Conservation (phyloP, 2,797 vertebrate species). For the Acropternis orthonyx region DNA sequence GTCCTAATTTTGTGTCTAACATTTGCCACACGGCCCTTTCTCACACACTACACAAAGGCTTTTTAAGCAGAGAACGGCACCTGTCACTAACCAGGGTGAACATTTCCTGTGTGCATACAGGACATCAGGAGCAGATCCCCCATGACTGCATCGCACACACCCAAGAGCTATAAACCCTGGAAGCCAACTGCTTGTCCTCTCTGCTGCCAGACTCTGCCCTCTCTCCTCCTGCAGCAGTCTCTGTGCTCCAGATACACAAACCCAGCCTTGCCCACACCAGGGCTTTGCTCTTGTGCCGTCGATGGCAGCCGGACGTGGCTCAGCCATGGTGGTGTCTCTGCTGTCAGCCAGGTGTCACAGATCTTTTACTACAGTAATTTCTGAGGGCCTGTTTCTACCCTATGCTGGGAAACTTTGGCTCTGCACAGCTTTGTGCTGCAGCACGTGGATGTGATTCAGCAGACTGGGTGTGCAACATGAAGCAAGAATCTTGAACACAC, state of each 20-base stretch:
- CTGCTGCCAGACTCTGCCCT: neutral
- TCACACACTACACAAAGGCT: neutral
- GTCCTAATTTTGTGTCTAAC: neutral
- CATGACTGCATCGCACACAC: neutral
- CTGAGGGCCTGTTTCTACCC: neutral
- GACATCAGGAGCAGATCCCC: neutral
- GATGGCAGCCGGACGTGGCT: neutral
- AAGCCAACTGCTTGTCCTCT: neutral
- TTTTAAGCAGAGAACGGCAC: neutral
- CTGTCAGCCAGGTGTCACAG: neutral
- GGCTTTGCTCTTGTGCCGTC: neutral
- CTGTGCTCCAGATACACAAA: neutral
- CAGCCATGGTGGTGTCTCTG: neutral
- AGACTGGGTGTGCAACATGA: too few relatives aligned
- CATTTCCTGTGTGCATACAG: neutral
- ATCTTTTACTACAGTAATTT: neutral
- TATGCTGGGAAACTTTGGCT: neutral
- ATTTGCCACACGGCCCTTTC: neutral
- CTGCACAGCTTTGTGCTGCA: too few relatives aligned
- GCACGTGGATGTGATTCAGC: too few relatives aligned
- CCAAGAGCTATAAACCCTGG: neutral
- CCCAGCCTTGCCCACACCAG: neutral
- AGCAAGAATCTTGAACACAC: too few relatives aligned
- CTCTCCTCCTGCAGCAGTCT: neutral
- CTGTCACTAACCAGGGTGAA: rapidly evolving